Base-by-base conservation (phyloP, 2,888 invertebrate genomes). In the Parthenolecanium corni region DNA sequence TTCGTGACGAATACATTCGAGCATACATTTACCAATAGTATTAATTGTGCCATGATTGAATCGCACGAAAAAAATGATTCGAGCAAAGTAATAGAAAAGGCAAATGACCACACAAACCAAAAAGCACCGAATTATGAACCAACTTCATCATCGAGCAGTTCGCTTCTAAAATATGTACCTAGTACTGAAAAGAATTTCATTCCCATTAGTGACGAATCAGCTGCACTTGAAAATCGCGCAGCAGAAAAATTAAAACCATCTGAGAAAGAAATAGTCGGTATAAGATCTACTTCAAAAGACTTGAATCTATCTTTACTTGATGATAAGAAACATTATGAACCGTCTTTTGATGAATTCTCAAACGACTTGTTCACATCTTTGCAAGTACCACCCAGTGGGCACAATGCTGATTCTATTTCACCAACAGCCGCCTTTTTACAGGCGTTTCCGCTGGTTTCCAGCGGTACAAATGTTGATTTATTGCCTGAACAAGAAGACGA, bases 381-480 rank as follows among this genome's bases (percentile, higher is more conserved):
- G 25, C 78, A 80, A 70, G 80, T 80, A 11, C 79, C 79, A 11
- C 66, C 74, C 14, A 69, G 69, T 40, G 68, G 69, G 20, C 70
- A 70, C 36, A 70, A 70, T 64, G 77, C 80, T 2, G 80, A 80
- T 69, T 80, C 81, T 1, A 79, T 81, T 56, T 86, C 86, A 1
- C 86, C 86, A 4, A 86, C 86, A 2, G 86, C 86, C 14, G 86
- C 86, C 1, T 86, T 86, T 71, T 74, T 86, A 12, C 79, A 84
- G 75, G 83, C 85, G 1, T 86, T 86, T 70, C 86, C 86, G 0
- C 73, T 86, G 52, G 86, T 86, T 0, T 84, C 80, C 0, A 78
- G 80, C 3, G 70, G 79, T 9, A 78, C 78, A 66, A 79, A 77
- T 6, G 77, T 78, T 52, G 77, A 76, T 71, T 74, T 74, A 16